Base-by-base conservation (phyloP, 2,888 invertebrate genomes). In the Dryobota labecula region DNA sequence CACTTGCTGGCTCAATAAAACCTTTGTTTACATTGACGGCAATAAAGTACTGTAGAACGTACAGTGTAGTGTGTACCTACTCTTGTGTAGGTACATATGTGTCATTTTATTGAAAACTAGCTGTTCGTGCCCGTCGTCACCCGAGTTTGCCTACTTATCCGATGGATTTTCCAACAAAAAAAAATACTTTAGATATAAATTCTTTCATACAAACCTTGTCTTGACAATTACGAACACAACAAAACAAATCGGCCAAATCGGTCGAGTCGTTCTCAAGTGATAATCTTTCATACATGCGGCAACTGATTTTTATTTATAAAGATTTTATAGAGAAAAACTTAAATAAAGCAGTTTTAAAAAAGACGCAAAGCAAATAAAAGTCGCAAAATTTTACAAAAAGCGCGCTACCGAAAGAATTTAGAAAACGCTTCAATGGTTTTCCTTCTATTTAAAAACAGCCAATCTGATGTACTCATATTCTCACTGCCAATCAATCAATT, bases 1-100 rank as follows among this genome's bases (percentile, higher is more conserved):
- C 72, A 78, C 71, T 75, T 33, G 56, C 62, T 51, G 51, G 71
- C 58, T 58, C 71, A 75, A 70, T 77, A 62, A 70, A 70, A 71
- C 63, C 47, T 60, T 70, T 76, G 78, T 78, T 78, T 76, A 71
- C 72, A 43, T 53, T 71, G 24, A 63, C 62, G 47, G 58, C 63
- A 76, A 78, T 78, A 71, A 78, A 78, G 53, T 43, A 53, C 53
- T 47, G 47, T 41, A 43, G 41, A 41, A 53, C 33, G 36, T 53
- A 41, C 38, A 24, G 13, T 47, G 41, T 38, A 15, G 9, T 43
- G 24, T 33, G 18, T 24, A n/a, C 4, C 1, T 53, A 24, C 2
- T 13, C 6, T 9, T 5, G 8, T n/a, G 18, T 24, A n/a, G 0
- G 20, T 30, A 11, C 5, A 11, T 15, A 20, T 47, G n/a, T 15